These are phyloP conservation scores for Pachycephus smyrnensis DNA, from an alignment of 2,888 invertebrate genomes.

Conservation along the genomic window DNA sequence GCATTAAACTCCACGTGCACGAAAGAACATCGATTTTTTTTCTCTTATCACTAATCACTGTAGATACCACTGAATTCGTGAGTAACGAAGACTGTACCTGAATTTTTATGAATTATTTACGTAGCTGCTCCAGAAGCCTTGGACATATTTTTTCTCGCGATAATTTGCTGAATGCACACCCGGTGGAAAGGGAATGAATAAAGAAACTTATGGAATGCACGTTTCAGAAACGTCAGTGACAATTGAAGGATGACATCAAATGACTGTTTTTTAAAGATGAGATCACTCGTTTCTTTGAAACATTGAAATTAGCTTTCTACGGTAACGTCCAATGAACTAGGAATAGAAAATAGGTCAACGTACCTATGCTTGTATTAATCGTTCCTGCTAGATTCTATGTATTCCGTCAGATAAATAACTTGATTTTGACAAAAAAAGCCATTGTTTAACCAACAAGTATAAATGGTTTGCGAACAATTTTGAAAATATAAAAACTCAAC, in stretches of 20 bases:
- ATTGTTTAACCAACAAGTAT: not conserved
- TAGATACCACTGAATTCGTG: not conserved
- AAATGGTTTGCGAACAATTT: not conserved
- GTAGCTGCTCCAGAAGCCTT: not conserved
- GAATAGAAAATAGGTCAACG: not conserved
- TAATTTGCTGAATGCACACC: not conserved
- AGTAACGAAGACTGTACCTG: not conserved
- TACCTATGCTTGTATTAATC: not conserved
- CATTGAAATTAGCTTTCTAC: not conserved
- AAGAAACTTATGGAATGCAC: not conserved
- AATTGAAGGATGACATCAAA: not conserved
- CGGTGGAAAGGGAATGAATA: not conserved
- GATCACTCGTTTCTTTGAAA: not conserved
- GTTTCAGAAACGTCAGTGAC: not conserved
- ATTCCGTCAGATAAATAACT: not conserved
- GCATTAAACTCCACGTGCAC: conserved; percentile 23
- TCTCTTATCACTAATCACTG: not conserved
- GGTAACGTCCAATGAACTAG: not conserved
- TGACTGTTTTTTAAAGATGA: not conserved
- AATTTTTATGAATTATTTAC: not conserved
- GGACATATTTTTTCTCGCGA: not conserved
- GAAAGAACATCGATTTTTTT: not conserved
- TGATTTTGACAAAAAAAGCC: not conserved
- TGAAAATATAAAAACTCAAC: not conserved
- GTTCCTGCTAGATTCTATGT: not conserved